Conservation (phyloP, 2,113 vertebrate genomes). For the Platycercus adscitus region DNA sequence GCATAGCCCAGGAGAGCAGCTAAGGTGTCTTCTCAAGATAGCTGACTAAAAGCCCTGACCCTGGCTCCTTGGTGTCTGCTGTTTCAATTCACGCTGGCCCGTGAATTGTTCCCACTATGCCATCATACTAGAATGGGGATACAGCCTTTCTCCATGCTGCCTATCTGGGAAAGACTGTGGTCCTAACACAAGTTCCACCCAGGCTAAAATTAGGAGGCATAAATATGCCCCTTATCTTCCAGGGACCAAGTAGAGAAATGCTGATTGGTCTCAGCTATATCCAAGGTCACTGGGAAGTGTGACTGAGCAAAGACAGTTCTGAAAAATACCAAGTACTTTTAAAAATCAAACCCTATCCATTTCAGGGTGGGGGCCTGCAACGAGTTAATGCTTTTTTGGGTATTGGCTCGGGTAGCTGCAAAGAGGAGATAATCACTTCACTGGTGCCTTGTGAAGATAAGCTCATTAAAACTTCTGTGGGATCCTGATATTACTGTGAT, state of each 20-base stretch:
- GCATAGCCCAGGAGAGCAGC: neutral
- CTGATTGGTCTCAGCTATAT: neutral
- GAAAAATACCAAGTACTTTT: conserved; percentile 21
- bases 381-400: conserved; percentile 12
- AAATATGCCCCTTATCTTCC: conserved; percentile 34
- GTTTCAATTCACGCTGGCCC: neutral
- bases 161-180: neutral
- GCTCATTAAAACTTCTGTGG: conserved; percentile 41
- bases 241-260: neutral
- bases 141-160: neutral
- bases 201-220: conserved; percentile 52
- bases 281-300: conserved; percentile 27
- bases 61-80: neutral
- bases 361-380: neutral
- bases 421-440: conserved; percentile 34
- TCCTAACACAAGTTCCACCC: neutral
- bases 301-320: conserved; percentile 25
- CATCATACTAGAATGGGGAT: rapidly evolving
- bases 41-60: neutral
- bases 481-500: conserved; percentile 28
- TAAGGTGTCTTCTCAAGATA: neutral
- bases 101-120: neutral
- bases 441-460: conserved; percentile 39
- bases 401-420: conserved; percentile 10
- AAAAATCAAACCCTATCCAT: neutral